phyloP scores from a whole-genome alignment of 2,797 vertebrate genomes.

The Acipenser transmontanus region DNA sequence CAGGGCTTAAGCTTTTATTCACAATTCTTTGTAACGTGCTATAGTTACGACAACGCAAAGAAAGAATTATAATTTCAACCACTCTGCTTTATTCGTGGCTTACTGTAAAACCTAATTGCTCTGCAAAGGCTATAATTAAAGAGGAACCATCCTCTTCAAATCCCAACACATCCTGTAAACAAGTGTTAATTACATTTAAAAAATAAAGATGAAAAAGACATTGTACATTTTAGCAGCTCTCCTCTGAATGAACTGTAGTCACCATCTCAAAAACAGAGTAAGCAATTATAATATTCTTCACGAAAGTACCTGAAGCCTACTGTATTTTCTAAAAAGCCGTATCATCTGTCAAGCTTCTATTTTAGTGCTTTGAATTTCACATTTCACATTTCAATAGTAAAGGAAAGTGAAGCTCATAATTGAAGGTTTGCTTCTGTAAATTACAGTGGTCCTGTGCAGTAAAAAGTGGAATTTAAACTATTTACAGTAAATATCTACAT shows the following conservation, averaged over 20 bases:
- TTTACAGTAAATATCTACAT: too few relatives aligned
- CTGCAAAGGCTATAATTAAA: constrained; percentile 26
- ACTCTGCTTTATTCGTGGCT: constrained; percentile 23
- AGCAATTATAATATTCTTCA: not conserved
- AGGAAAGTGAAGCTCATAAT: too few relatives aligned
- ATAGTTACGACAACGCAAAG: constrained; percentile 51
- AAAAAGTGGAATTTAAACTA: too few relatives aligned
- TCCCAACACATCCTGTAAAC: constrained; percentile 3
- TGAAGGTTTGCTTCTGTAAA: too few relatives aligned
- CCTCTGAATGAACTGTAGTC: not conserved
- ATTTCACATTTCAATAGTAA: too few relatives aligned
- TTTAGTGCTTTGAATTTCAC: too few relatives aligned
- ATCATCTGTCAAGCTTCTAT: too few relatives aligned
- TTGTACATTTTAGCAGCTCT: not conserved
- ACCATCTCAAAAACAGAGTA: not conserved
- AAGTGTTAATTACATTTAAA: constrained; percentile 5
- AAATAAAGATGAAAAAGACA: not conserved
- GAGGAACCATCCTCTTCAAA: constrained; percentile 23
- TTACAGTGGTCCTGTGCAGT: too few relatives aligned
- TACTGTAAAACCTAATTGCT: constrained; percentile 29
- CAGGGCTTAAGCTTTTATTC: constrained; percentile 23
- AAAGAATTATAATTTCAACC: constrained; percentile 39
- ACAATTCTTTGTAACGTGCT: constrained; percentile 32
- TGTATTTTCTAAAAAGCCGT: too few relatives aligned
- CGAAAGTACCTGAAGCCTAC: not conserved